Evolutionary conservation across 1,140 invertebrate genomes (phyloP).

Genomic region (Drosophila busckii): DNA sequence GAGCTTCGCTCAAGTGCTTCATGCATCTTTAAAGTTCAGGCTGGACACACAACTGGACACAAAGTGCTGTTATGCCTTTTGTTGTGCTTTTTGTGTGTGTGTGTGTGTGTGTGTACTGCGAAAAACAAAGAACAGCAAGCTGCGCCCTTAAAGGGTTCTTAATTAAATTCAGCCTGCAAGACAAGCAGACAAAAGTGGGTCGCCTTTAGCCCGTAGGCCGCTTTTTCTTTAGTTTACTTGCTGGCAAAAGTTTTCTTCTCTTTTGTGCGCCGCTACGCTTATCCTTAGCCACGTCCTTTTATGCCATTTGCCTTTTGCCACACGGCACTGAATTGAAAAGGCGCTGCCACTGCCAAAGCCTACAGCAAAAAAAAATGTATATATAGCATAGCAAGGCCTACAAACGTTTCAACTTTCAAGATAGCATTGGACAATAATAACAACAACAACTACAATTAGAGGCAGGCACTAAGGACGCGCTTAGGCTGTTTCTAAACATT

Average conservation of each 20-base stretch:
- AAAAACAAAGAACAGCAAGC: conserved; percentile 57
- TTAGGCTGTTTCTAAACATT: too few relatives aligned
- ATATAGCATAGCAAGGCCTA: too few relatives aligned
- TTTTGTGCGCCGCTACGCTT: conserved; percentile 57
- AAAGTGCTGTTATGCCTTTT: conserved; percentile 1
- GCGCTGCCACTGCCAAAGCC: too few relatives aligned
- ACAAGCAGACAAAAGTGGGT: conserved; percentile 49
- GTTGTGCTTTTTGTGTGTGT: conserved; percentile 55
- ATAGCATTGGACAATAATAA: too few relatives aligned
- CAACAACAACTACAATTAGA: too few relatives aligned
- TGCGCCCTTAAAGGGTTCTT: conserved; percentile 61
- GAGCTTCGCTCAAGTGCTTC: too few relatives aligned
- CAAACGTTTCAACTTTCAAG: too few relatives aligned
- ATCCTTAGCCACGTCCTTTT: too few relatives aligned
- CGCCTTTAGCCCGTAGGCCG: background rate
- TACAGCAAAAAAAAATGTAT: too few relatives aligned
- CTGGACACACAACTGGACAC: conserved; percentile 15
- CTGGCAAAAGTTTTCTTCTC: conserved; percentile 45
- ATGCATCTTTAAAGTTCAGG: conserved; percentile 25
- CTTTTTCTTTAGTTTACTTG: conserved; percentile 41
- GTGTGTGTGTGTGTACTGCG: conserved; percentile 6
- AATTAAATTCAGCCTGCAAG: conserved; percentile 69
- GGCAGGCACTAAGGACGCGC: too few relatives aligned
- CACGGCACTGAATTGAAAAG: too few relatives aligned
- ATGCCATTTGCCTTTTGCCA: too few relatives aligned